Evolutionary conservation across 1,140 invertebrate species (phyloP).

Genomic region (Drusus annulatus): DNA sequence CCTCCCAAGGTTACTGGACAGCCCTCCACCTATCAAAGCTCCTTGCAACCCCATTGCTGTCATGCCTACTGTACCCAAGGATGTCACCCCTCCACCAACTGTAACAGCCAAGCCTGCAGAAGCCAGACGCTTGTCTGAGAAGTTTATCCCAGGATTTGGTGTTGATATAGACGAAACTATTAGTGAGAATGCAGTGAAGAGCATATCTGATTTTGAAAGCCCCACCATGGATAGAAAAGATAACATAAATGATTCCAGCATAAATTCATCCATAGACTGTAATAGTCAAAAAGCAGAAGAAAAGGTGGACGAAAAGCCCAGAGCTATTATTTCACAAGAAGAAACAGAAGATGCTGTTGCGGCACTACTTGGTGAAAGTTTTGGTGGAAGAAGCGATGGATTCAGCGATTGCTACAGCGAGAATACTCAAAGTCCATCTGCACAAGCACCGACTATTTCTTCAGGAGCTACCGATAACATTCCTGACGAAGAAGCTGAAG

Average conservation of each 20-base stretch:
- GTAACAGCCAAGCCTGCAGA: slow-evolving; percentile 64
- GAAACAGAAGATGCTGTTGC: slow-evolving; percentile 94
- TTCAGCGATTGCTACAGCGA: slow-evolving; percentile 72
- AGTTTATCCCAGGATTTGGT: slow-evolving; percentile 80
- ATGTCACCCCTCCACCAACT: slow-evolving; percentile 59
- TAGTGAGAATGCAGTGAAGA: slow-evolving; percentile 85
- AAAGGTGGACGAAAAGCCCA: slow-evolving; percentile 81
- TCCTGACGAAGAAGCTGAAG: slow-evolving; percentile 80
- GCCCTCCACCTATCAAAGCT: slow-evolving; percentile 60
- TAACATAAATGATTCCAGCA: slow-evolving; percentile 56
- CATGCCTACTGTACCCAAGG: slow-evolving; percentile 60
- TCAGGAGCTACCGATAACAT: slow-evolving; percentile 70
- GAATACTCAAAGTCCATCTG: slow-evolving; percentile 62
- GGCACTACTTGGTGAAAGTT: slow-evolving; percentile 87
- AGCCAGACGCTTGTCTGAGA: slow-evolving; percentile 67
- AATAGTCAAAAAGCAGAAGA: slow-evolving; percentile 67
- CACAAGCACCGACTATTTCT: slow-evolving; percentile 65
- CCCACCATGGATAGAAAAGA: slow-evolving; percentile 61
- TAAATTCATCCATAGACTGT: slow-evolving; percentile 59
- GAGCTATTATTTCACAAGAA: slow-evolving; percentile 90
- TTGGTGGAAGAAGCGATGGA: slow-evolving; percentile 73
- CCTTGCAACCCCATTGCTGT: slow-evolving; percentile 18
- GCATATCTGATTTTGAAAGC: slow-evolving; percentile 65
- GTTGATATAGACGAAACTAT: slow-evolving; percentile 80
- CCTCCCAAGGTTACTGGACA: slow-evolving; percentile 69